phyloP scores from a whole-genome alignment of 2,797 vertebrate species.

The Myiotriccus ornatus region DNA sequence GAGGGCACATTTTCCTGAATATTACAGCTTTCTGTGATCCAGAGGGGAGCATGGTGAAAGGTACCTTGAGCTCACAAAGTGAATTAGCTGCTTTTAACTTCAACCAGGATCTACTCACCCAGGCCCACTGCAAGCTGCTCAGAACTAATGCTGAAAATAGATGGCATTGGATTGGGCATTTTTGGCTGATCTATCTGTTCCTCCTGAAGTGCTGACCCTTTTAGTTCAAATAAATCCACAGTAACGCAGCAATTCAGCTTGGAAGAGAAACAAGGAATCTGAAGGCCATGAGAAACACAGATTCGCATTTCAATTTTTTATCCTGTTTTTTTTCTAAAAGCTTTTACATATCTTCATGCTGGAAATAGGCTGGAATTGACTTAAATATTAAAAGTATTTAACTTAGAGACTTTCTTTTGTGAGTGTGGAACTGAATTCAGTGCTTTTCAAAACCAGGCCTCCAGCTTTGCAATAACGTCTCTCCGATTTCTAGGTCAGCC shows the following conservation, averaged over 20 bases:
- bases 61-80: not conserved
- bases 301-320: not conserved
- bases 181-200: not conserved
- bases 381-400: not conserved
- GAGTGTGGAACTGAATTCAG: not conserved
- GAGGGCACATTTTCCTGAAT: not conserved
- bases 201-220: not conserved
- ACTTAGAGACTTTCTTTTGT: not conserved
- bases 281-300: not conserved
- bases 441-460: not conserved
- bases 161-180: not conserved
- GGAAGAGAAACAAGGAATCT: constrained; percentile 27
- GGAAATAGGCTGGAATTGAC: not conserved
- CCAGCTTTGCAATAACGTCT: constrained; percentile 3
- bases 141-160: not conserved
- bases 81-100: not conserved
- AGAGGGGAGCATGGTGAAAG: not conserved
- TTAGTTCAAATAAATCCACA: not conserved
- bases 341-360: not conserved
- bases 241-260: not conserved
- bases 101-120: not conserved
- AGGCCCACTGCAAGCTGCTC: not conserved
- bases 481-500: not conserved
- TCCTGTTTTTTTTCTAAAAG: not conserved
- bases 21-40: not conserved